phyloP scores from a whole-genome alignment of 2,888 invertebrate species.

The Drosophila gaucha region DNA sequence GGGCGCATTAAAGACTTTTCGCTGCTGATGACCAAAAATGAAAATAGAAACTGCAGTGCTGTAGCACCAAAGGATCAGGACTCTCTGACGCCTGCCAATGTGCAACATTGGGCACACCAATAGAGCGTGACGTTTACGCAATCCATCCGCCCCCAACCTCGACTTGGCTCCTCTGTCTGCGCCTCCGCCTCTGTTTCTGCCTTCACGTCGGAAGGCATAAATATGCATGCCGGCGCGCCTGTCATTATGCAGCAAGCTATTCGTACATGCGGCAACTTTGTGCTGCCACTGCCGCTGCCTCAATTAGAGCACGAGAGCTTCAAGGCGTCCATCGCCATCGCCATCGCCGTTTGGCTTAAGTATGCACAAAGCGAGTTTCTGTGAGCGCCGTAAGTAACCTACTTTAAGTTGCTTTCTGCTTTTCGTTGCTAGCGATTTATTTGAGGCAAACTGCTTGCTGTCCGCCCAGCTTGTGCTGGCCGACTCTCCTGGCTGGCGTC shows the following conservation, averaged over 20 bases:
- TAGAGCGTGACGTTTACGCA: slow-evolving; percentile 62
- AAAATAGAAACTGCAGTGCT: slow-evolving; percentile 5
- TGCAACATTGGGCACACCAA: slow-evolving; percentile 59
- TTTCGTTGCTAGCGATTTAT: slow-evolving; percentile 55
- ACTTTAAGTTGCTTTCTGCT: slow-evolving; percentile 68
- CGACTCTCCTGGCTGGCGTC: slow-evolving; percentile 1
- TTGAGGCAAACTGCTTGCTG: slow-evolving; percentile 52
- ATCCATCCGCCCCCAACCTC: slow-evolving; percentile 3
- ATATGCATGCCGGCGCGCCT: slow-evolving; percentile 71
- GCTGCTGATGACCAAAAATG: not conserved
- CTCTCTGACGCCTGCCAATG: slow-evolving; percentile 17
- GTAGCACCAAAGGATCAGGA: slow-evolving; percentile 2
- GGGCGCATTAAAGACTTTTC: not conserved
- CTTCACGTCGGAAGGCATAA: slow-evolving; percentile 44
- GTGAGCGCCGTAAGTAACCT: slow-evolving; percentile 59
- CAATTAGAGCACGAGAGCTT: slow-evolving; percentile 59
- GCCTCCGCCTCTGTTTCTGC: not conserved
- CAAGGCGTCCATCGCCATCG: slow-evolving; percentile 29
- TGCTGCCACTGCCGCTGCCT: slow-evolving; percentile 38
- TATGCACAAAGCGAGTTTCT: slow-evolving; percentile 56
- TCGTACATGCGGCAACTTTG: slow-evolving; percentile 74
- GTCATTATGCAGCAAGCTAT: slow-evolving; percentile 77
- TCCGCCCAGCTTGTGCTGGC: slow-evolving; percentile 1
- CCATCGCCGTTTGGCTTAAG: slow-evolving; percentile 47
- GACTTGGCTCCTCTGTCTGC: slow-evolving; percentile 3